Evolutionary conservation across 2,113 vertebrate genomes (phyloP).

Genomic region (Bagarius yarrelli): DNA sequence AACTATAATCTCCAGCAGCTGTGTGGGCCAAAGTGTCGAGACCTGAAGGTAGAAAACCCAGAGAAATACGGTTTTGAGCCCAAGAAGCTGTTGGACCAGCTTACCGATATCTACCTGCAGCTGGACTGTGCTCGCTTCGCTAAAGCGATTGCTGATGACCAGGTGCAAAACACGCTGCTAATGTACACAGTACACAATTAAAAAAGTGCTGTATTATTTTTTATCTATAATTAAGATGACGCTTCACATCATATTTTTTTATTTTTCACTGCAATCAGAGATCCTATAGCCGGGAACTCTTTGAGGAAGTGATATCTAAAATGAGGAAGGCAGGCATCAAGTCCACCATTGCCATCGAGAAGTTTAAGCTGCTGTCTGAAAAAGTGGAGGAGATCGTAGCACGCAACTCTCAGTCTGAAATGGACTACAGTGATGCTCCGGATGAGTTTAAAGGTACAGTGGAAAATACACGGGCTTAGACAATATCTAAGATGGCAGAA

Average conservation of each 20-base stretch:
- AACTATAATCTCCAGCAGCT: slow-evolving; percentile 98
- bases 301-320: slow-evolving; percentile 97
- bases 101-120: slow-evolving; percentile 97
- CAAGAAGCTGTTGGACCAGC: slow-evolving; percentile 97
- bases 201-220: background rate
- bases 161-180: slow-evolving; percentile 73
- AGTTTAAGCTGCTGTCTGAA: slow-evolving; percentile 94
- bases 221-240: background rate
- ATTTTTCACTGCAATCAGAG: slow-evolving; percentile 69
- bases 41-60: slow-evolving; percentile 97
- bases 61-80: slow-evolving; percentile 99
- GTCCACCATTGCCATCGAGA: slow-evolving; percentile 96
- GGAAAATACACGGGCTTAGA: slow-evolving; percentile 59
- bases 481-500: slow-evolving; percentile 64
- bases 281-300: slow-evolving; percentile 95
- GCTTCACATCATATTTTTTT: background rate
- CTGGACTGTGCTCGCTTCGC: slow-evolving; percentile 95
- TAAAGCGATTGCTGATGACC: slow-evolving; percentile 96
- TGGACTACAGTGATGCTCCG: slow-evolving; percentile 96
- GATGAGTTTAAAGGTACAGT: slow-evolving; percentile 93
- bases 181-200: background rate
- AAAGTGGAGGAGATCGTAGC: slow-evolving; percentile 97
- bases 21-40: slow-evolving; percentile 96
- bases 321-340: slow-evolving; percentile 99
- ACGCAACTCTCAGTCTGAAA: slow-evolving; percentile 93